Evolutionary conservation across 2,113 vertebrate species (phyloP), one percentile per base, ranked within the genome.

Genomic region (Ammodytes marinus): DNA sequence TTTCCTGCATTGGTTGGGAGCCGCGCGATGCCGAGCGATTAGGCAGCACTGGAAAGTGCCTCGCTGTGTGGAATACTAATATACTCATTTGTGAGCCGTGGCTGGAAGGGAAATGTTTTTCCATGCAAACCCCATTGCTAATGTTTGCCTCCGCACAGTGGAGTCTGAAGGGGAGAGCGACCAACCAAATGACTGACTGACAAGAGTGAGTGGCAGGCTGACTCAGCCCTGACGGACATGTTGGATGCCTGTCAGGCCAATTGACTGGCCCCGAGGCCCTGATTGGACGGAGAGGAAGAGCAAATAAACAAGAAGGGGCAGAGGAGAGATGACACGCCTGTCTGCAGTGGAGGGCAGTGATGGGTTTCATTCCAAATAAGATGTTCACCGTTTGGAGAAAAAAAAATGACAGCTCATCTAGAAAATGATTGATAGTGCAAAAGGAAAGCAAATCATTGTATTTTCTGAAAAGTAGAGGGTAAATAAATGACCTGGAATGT

Each of bases 61-160:
- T 91, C 74, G 83, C 92, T 90, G 88, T 90, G 93, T 93, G 91
- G 94, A 95, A 95, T 95, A 94, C 94, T 95, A 95, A 95, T 94
- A 86, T 74, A 69, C 90, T 94, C 89, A 91, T 94, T 93, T 92
- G 90, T 81, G 88, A 86, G 72, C 70, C 47, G 87, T 77, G 84
- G 86, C 80, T 84, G 87, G 90, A 88, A 84, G 77, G 86, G 87
- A 93, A 91, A 88, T 91, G 87, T 90, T 88, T 92, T 89, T 87
- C 88, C 81, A 84, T 92, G 76, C 72, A n/a, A 76, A 4, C 52
- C 63, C 47, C 71, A 11, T 13, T 19, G 50, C 82, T 80, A 87
- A 84, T 90, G 88, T 90, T 88, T 84, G 91, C 81, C 79, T 84
- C 71, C 43, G 75, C 69, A 77, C 75, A 88, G 83, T 63, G 61